Percentiles rank a stretch among this genome's conserved stretches.
phyloP scores from a whole-genome alignment of 1,140 invertebrate species.

The Drosophila melanogaster region DNA sequence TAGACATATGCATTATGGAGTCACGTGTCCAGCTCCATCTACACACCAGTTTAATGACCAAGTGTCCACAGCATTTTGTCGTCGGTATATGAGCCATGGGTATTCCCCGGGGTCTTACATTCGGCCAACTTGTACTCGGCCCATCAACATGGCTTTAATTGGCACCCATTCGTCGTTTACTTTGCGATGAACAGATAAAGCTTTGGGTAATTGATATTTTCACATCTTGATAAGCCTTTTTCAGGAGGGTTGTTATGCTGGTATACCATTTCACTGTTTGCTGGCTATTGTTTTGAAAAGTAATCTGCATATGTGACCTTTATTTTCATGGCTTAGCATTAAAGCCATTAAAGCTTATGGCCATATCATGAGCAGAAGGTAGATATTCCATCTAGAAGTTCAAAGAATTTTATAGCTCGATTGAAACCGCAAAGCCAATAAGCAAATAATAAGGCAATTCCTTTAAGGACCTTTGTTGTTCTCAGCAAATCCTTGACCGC shows the following conservation, averaged over 20 bases:
- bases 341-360: neutral
- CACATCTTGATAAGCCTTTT: slow-evolving; percentile 38
- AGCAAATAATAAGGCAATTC: slow-evolving; percentile 11
- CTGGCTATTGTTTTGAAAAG: neutral
- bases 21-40: slow-evolving; percentile 57
- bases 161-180: slow-evolving; percentile 48
- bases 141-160: slow-evolving; percentile 44
- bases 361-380: too few species aligned
- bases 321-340: neutral
- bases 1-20: slow-evolving; percentile 54
- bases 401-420: neutral
- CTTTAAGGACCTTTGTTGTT: slow-evolving; percentile 13
- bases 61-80: slow-evolving; percentile 16
- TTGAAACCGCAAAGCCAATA: slow-evolving; percentile 1
- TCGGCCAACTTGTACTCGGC: slow-evolving; percentile 23
- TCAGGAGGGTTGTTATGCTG: slow-evolving; percentile 21
- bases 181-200: slow-evolving; percentile 49
- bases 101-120: slow-evolving; percentile 21
- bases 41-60: slow-evolving; percentile 30
- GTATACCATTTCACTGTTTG: neutral
- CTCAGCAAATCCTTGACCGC: slow-evolving; percentile 8
- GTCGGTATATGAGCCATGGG: neutral
- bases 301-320: neutral
- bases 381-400: neutral
- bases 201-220: slow-evolving; percentile 49